Evolutionary conservation across 2,113 vertebrate species (phyloP).

Genomic region (Columba janthina): DNA sequence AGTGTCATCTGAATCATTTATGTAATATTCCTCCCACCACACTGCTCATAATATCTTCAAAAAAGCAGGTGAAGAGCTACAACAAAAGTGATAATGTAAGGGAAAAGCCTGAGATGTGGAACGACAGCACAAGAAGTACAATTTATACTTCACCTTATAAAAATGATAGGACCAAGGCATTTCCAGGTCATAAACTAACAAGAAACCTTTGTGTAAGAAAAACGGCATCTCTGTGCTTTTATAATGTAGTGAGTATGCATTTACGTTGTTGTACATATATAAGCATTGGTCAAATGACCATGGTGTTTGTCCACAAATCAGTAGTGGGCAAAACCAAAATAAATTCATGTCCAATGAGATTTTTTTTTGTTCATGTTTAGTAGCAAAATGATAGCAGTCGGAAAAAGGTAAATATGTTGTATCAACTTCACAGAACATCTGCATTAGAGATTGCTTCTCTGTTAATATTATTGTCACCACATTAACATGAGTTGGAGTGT

Average conservation of each 20-base stretch:
- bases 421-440: not conserved
- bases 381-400: not conserved
- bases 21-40: conserved; percentile 45
- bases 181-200: conserved; percentile 7
- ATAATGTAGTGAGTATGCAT: not conserved
- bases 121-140: not conserved
- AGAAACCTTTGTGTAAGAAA: not conserved
- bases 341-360: not conserved
- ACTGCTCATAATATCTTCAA: conserved; percentile 44
- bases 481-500: not conserved
- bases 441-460: not conserved
- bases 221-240: not conserved
- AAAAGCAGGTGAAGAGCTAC: conserved; percentile 24
- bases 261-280: not conserved
- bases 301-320: not conserved
- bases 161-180: not conserved
- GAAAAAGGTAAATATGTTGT: not conserved
- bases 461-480: not conserved
- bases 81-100: conserved; percentile 38
- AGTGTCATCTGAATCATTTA: conserved; percentile 54
- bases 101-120: conserved; percentile 17
- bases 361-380: not conserved
- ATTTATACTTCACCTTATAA: conserved; percentile 15
- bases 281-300: not conserved
- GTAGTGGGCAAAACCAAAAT: not conserved